Percentiles rank a stretch among this genome's conserved stretches.
These are phyloP conservation scores for Papilio polyxenes DNA, from an alignment of 1,140 invertebrate genomes.

Conservation along the genomic window DNA sequence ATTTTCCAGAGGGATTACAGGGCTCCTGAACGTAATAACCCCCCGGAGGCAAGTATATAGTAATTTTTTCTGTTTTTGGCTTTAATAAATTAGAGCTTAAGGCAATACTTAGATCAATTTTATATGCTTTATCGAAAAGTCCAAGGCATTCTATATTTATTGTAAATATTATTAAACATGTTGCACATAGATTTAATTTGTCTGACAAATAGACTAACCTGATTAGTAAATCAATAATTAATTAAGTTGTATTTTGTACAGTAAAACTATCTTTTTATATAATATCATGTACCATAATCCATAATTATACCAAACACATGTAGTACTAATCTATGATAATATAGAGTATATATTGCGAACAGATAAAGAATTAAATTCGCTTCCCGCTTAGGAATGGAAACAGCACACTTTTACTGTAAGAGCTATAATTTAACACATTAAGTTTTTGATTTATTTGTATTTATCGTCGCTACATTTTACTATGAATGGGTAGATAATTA, in stretches of 20 bases:
- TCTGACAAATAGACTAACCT: no score
- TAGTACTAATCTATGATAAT: no score
- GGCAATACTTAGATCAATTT: not conserved
- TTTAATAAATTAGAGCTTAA: not conserved
- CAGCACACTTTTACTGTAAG: not conserved
- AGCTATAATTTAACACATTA: not conserved
- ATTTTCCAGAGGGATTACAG: constrained; percentile 53
- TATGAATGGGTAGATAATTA: not conserved
- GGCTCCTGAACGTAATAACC: constrained; percentile 71
- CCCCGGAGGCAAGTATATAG: constrained; percentile 57
- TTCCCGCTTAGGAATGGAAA: no score
- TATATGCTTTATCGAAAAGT: no score
- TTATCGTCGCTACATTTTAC: no score
- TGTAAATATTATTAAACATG: no score
- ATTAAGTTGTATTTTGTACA: not conserved
- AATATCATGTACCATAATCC: not conserved
- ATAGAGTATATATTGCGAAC: no score
- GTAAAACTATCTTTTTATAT: not conserved
- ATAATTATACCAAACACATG: not conserved
- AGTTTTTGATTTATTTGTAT: no score
- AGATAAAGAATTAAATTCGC: no score
- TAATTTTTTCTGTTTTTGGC: constrained; percentile 31
- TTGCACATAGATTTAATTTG: no score
- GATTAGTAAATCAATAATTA: not conserved
- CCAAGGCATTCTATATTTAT: no score